Evolutionary conservation across 2,797 vertebrate species (phyloP).

Genomic region (Erpetoichthys calabaricus): DNA sequence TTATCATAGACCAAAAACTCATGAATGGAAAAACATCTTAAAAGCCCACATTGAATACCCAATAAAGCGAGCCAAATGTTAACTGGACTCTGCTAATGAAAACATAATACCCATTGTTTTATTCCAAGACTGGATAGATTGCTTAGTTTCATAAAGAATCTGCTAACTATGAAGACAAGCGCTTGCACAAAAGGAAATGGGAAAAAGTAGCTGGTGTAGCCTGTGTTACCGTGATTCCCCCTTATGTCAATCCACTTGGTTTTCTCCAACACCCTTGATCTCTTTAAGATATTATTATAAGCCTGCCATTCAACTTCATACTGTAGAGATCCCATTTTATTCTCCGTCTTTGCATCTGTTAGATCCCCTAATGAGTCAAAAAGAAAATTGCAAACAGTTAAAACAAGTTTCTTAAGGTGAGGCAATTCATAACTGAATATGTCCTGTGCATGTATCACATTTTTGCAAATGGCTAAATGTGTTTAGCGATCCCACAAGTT

Average conservation of each 20-base stretch:
- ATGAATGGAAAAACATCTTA: too few relatives aligned
- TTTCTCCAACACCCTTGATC: conserved; percentile 75
- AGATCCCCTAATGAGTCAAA: conserved; percentile 64
- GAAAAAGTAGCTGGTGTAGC: neutral
- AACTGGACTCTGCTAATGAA: too few relatives aligned
- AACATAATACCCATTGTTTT: too few relatives aligned
- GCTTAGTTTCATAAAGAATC: too few relatives aligned
- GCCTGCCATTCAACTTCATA: conserved; percentile 87
- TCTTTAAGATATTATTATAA: conserved; percentile 78
- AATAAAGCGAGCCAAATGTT: too few relatives aligned
- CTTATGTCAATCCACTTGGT: conserved; percentile 92
- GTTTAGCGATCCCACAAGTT: too few relatives aligned
- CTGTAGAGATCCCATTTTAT: conserved; percentile 79
- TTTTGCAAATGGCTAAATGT: neutral
- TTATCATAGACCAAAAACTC: too few relatives aligned
- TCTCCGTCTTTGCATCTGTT: conserved; percentile 83
- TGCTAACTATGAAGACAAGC: too few relatives aligned
- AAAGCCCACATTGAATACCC: too few relatives aligned
- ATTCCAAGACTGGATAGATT: too few relatives aligned
- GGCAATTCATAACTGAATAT: neutral
- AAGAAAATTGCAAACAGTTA: conserved; percentile 1
- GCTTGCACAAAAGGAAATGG: too few relatives aligned
- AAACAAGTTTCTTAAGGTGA: neutral
- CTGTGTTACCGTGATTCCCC: conserved; percentile 81
- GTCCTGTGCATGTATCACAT: neutral